A percentile compares a stretch with the other conserved stretches of the same genome.
These are phyloP conservation scores for Pogonomyrmex barbatus DNA, from an alignment of 1,140 invertebrate genomes.

Conservation along the genomic window DNA sequence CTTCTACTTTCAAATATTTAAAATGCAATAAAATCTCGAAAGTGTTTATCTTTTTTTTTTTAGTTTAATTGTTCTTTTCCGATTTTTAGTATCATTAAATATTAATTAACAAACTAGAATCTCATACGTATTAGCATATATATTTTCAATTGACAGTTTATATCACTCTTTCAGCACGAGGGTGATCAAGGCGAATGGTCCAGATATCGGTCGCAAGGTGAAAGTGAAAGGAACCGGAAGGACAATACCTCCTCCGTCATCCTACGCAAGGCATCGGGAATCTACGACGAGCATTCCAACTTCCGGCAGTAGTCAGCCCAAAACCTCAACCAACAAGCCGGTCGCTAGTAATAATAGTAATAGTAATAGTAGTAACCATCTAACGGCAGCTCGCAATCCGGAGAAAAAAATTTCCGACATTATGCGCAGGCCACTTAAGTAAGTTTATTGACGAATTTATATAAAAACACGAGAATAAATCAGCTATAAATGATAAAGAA, in stretches of 20 bases:
- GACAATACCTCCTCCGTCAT: constrained; percentile 82
- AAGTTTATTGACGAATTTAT: constrained; percentile 73
- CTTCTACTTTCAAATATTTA: not conserved
- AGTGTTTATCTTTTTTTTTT: not conserved
- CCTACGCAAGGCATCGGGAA: constrained; percentile 80
- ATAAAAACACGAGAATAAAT: not conserved
- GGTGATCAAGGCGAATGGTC: constrained; percentile 95
- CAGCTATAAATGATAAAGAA: not conserved
- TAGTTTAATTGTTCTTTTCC: not conserved
- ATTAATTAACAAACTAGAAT: constrained; percentile 1
- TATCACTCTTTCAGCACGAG: constrained; percentile 89
- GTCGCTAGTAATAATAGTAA: constrained; percentile 61
- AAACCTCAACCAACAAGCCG: constrained; percentile 75
- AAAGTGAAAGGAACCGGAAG: constrained; percentile 89
- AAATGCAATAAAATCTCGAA: not conserved
- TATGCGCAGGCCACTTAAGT: constrained; percentile 90
- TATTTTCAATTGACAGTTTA: constrained; percentile 16
- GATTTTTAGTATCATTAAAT: not conserved
- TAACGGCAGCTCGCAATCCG: constrained; percentile 68
- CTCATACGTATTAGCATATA: not conserved
- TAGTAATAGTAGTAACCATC: constrained; percentile 64
- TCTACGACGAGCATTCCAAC: constrained; percentile 74
- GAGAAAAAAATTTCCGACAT: constrained; percentile 88
- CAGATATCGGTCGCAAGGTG: constrained; percentile 93
- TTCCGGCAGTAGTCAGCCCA: constrained; percentile 72